Conservation (phyloP, 2,113 vertebrate species). For the Brachypteracias leptosomus region DNA sequence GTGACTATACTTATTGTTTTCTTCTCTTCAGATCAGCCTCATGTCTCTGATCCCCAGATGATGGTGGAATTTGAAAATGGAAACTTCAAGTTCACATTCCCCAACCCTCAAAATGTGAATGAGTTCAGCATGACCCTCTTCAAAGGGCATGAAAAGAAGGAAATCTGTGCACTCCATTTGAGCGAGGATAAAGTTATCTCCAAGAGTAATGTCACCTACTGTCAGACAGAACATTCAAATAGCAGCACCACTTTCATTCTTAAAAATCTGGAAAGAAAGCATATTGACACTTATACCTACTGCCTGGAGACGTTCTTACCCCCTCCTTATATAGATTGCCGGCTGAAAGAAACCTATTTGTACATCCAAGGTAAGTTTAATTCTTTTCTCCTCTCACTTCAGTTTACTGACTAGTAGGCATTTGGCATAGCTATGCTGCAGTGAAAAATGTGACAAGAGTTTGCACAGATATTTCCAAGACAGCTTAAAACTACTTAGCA, state of each 20-base stretch:
- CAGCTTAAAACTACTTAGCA: not conserved
- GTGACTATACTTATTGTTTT: slow-evolving; percentile 6
- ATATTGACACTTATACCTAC: slow-evolving; percentile 67
- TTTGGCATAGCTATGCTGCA: not conserved
- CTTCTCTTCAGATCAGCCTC: slow-evolving; percentile 56
- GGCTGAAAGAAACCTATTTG: slow-evolving; percentile 65
- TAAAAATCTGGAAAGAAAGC: slow-evolving; percentile 60
- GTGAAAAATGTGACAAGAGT: not conserved
- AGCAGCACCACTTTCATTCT: slow-evolving; percentile 69
- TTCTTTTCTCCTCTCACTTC: not conserved
- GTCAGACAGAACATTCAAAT: slow-evolving; percentile 39
- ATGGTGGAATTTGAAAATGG: slow-evolving; percentile 59
- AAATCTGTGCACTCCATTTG: slow-evolving; percentile 67
- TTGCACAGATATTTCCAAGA: not conserved
- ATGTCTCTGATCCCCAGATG: not conserved
- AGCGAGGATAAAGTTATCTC: not conserved
- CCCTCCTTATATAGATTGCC: slow-evolving; percentile 60
- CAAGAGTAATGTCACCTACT: slow-evolving; percentile 33
- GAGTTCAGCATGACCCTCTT: slow-evolving; percentile 75
- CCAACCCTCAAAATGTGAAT: slow-evolving; percentile 25
- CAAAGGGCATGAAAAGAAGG: slow-evolving; percentile 39
- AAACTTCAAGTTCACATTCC: slow-evolving; percentile 70
- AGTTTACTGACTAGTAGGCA: not conserved
- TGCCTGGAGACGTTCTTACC: slow-evolving; percentile 67
- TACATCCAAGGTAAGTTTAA: slow-evolving; percentile 74